These are phyloP conservation scores for human DNA, from an alignment of 2,113 vertebrate genomes.

Conservation along the genomic window GRCh38 chr22:27440001-27440500, in stretches of 20 bases:
- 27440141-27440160: background rate
- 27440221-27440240: background rate
- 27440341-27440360: background rate
- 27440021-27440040: background rate
- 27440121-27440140: background rate
- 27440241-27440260: background rate
- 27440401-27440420: background rate
- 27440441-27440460: constrained; percentile 54
- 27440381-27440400: background rate
- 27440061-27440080: background rate
- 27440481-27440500: constrained; percentile 88
- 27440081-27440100: background rate
- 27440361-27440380: no score
- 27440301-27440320: background rate
- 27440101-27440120: background rate
- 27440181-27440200: background rate
- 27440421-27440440: accelerated
- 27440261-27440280: no score
- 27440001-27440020: background rate
- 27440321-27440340: background rate
- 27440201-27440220: background rate
- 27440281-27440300: background rate
- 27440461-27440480: constrained; percentile 85
- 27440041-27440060: background rate
- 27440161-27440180: background rate